Base-by-base conservation (phyloP, 1,140 invertebrate species). In the Pseudoatta argentina region DNA sequence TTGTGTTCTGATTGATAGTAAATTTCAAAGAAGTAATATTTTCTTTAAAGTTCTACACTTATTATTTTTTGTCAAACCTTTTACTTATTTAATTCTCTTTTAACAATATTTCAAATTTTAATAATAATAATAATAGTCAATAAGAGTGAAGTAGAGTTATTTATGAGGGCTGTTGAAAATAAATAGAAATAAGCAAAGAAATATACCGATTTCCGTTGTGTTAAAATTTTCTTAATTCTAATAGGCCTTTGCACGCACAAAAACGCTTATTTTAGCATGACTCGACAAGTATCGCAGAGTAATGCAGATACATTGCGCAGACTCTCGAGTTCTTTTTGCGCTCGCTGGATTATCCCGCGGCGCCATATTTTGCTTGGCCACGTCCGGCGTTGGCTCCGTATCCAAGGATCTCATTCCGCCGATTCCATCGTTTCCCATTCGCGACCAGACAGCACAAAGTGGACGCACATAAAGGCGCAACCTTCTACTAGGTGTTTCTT, bases 321-420 rank as follows among this genome's bases (percentile, higher is more conserved):
- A 18, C 39, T 71, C 53, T 57, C 21, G 55, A 69, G 53, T 82
- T 73, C 39, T 61, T 83, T 83, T 73, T 63, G 39, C 27, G 44
- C 69, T 83, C 77, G 64, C 44, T 48, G 88, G 27, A 86, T 83
- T 86, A 89, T 89, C 88, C 88, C 88, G 85, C 67, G 78, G 59
- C 86, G 87, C 87, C 77, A 89, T 85, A 85, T 89, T 87, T 89
- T 75, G 85, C 72, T 87, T 87, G 88, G 88, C 88, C 88, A 83
- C 69, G 86, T 89, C 88, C 88, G 67, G 81, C 88, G 77, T 64
- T 63, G 85, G 77, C 76, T 87, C 81, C 85, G 85, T 87, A 89
- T 89, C 72, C 88, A 83, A 87, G 88, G 88, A 89, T 89, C 88
- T 89, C 88, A 89, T 89, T 89, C 87, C 85, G 75, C 51, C 87